Evolutionary conservation across 2,888 invertebrate genomes (phyloP), one percentile per base, ranked within the genome.

Genomic region (Cyaniris semiargus): DNA sequence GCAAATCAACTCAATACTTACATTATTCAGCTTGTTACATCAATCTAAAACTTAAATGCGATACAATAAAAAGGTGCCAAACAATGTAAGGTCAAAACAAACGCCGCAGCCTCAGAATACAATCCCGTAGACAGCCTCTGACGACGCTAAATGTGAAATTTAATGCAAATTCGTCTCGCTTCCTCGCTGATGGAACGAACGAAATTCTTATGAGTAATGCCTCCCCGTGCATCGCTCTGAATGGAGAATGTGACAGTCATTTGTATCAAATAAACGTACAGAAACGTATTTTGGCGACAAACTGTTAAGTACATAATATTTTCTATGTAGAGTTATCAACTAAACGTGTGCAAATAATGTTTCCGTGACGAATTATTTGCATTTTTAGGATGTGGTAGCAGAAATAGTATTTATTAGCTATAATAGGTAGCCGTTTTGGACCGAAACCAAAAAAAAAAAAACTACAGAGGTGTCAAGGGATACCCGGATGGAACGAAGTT

Each of bases 91-190:
- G 23, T 60, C 23, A 60, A 23, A 21, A 60, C 3, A 60, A n/a
- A 60, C 13, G 21, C 31, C 53, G 53, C 48, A 76, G 76, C 77
- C 77, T 78, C 79, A 78, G 80, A 79, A 80, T 80, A 81, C 79
- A 81, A 79, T 78, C 44, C 80, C 77, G 76, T 78, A 81, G 78
- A 79, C 77, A 78, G 78, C 78, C 78, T 81, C 81, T 81, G 83
- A 81, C 82, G 83, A 76, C 78, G 83, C 84, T 83, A 83, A 90
- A 90, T 76, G 90, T 91, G 90, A 92, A 90, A 91, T 90, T 89
- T 89, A 86, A 92, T 92, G 92, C 92, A 91, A 92, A 92, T 92
- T 85, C 85, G 87, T 88, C 88, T 85, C 86, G 83, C 82, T 83
- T 83, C 81, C 79, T 81, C 82, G 81, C 82, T 85, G 86, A 85